Evolutionary conservation across 37 sponge, comb jelly and placozoan species (phyloP), one percentile per base, ranked within the genome.

Genomic region (Lycopodina hypogea): DNA sequence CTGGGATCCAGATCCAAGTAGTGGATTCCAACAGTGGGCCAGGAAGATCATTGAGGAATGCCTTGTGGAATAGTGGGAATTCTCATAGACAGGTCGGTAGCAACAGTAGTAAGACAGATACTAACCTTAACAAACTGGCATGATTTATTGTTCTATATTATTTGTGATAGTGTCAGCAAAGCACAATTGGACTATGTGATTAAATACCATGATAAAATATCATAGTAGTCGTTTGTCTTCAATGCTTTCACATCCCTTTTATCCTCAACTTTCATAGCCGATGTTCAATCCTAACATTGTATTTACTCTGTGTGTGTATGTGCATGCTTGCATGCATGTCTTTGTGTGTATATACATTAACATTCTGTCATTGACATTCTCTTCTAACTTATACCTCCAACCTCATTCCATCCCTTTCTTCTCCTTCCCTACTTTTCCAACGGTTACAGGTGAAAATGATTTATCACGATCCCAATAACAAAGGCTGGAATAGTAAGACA

Each of bases 1-100:
- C 77, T 42, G 92, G 88, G 19, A 39, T 91, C 24, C 88, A 87
- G 57, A 79, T 91, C 36, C 81, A 88, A 56, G 36, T 72, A 12
- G 75, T 92, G 3, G 63, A 76, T 2, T 88, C 93, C 23, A 42
- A 36, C 2, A 73, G 76, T 40, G 85, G 88, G 11, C 88, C 93
- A 34, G 82, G 78, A 0, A 19, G 75, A 19, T 38, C 24, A 0
- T 59, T 92, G 42, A 76, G 74, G 23, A 71, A 72, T 53, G 82
- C 85, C 24, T 28, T 92, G 24, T 92, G 93, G 93, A 59, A 82
- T 8, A 72, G 74, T 8, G 78, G 68, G 15, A 23, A 78, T 56
- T 86, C 87, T 1, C 48, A 56, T 19, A 51, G 71, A 17, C 67
- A 81, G 72, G 88, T 87, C 42, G 34, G 80, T 66, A 45, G 48